Evolutionary conservation across 1,140 invertebrate genomes (phyloP), one percentile per base, ranked within the genome.

Genomic region (Phenacoccus solenopsis): DNA sequence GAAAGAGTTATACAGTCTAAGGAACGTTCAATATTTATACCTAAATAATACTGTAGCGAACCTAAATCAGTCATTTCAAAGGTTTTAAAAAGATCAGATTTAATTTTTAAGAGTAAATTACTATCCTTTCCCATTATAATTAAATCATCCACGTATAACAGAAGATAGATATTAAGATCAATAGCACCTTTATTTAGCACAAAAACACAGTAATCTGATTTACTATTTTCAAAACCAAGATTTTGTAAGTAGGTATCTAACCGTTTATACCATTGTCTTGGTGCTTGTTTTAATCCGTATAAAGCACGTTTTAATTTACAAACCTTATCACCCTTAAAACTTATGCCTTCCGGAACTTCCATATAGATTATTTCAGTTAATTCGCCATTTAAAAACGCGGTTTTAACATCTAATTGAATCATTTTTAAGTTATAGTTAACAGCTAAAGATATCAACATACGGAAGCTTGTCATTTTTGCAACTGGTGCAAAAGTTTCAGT

Each of bases 351-450:
- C 12, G 78, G 77, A 69, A 78, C 75, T 27, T 74, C 49, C 75
- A 80, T 78, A 67, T 73, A 79, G 1, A 80, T 72, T 22, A 74
- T 72, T 72, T 80, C 77, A 7, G 78, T 5, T n/a, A 61, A 61
- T 5, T 20, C 24, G 9, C 77, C 77, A 72, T 80, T 71, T 10
- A 81, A 73, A 73, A 79, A 81, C 0, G 76, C 78, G 12, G 76
- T 78, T 38, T 74, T 76, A 0, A 80, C 76, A 73, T 81, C 80
- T 71, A 80, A 75, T 71, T 80, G 79, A 61, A 25, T 22, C 24
- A 25, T 35, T 9, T 35, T 10, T 69, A 69, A 35, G 13, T 16
- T 32, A 0, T 20, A 24, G 12, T 69, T 25, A 35, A 21, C 32
- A 0, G 32, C 32, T 3, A 69, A 16, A 12, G 68, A 28, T 9